Base-by-base conservation (phyloP, 1,140 invertebrate genomes). In the Protaetia brevitarsis region DNA sequence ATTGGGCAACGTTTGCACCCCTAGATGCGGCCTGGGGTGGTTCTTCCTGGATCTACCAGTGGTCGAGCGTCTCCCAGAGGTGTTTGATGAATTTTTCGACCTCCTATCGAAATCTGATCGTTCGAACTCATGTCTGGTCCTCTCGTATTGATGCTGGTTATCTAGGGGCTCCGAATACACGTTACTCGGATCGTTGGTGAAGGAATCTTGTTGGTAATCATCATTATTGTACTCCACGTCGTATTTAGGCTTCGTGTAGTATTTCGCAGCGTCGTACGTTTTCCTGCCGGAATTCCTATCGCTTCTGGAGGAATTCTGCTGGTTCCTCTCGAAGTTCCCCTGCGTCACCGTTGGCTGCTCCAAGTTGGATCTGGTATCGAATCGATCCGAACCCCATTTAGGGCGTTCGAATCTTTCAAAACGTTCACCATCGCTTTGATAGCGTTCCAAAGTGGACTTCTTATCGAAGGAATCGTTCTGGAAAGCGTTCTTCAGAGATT, bases 261-360 rank as follows among this genome's bases (percentile, higher is more conserved):
- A 84, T 66, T 82, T 83, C 66, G 83, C 83, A 31, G 82, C 68
- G 68, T 85, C 83, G 28, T 82, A 83, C 8, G 82, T 82, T 68
- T 84, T 84, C 51, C 74, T 60, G 0, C 65, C 69, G 0, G 73
- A 73, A 26, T 65, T 68, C 5, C 71, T 59, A 1, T 73, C 71
- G 34, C 68, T 71, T 36, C 72, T 68, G 19, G 71, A 69, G 2
- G 70, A 72, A 60, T 73, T 74, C 26, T 72, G 65, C 23, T 68
- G 58, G 26, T 66, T 68, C n/a, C 75, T 61, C 51, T 75, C 74
- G 64, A 76, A 76, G 57, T 74, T 71, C 16, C 41, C 41, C 58
- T 73, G 73, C 2, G 63, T 75, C 65, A 74, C 63, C 64, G 69
- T 74, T 7, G 62, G 61, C 45, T 74, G 71, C 36, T 76, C 75